Base-by-base conservation (phyloP, 2,888 invertebrate species). In the Frankliniella fusca region DNA sequence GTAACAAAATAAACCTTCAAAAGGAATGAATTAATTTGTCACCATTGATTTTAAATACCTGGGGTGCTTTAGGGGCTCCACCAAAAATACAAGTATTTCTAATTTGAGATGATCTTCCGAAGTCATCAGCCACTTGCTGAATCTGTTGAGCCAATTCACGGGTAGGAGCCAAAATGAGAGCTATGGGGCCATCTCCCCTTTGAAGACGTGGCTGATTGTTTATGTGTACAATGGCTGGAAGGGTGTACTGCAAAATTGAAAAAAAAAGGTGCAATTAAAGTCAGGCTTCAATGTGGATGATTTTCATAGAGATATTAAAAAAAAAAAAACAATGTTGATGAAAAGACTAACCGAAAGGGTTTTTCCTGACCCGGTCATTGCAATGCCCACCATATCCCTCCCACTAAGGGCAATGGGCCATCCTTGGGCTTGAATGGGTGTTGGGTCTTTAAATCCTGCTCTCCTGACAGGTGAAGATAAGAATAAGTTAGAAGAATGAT, bases 201-300 rank as follows among this genome's bases (percentile, higher is more conserved):
- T 93, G 90, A 84, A 98, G 89, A 84, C 95, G 92, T 8, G 95
- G 94, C 87, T 98, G 98, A 87, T 97, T 92, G 85, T 95, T 96
- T 81, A 98, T 98, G 87, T 99, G 98, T 28, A 98, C 95, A 85
- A 98, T 95, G n/a, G 97, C 97, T 81, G 98, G 98, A 84, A 97
- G 88, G 85, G 95, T 95, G 88, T 96, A 98, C 86, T 87, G 83
- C 23, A 84, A 85, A 82, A 96, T 90, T 84, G 89, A 89, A 83
- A 92, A 92, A 85, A 92, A 90, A 84, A 90, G 90, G 3, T 90
- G 90, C 81, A 90, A 86, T 86, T 90, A 90, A 38, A 65, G 54
- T 27, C 48, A 81, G 8, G 23, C 23, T 81, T 28, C 18, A 76
- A 20, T 8, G 2, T 18, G 3, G 49, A 27, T 82, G 12, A 7